These are phyloP conservation scores for Bettongia penicillata DNA, from an alignment of 2,113 vertebrate genomes.

Conservation along the genomic window DNA sequence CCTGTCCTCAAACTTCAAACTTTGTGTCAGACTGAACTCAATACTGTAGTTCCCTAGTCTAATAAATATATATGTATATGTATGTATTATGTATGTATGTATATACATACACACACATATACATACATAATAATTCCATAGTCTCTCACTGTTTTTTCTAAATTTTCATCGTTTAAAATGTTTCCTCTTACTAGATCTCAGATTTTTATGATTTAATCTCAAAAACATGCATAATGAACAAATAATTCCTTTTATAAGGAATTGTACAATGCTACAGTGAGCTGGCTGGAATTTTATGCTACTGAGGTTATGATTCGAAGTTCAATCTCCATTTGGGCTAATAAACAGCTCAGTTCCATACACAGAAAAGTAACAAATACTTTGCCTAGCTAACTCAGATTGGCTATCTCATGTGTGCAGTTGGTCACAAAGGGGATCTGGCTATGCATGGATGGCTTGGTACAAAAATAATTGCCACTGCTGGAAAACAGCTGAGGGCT, in stretches of 20 bases:
- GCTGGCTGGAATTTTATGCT: conserved; percentile 11
- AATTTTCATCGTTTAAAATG: conserved; percentile 39
- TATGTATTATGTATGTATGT: too few relatives aligned
- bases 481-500: neutral
- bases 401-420: conserved; percentile 4
- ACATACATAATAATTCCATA: too few relatives aligned
- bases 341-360: conserved; percentile 31
- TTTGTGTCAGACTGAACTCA: conserved; percentile 2
- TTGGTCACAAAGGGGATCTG: neutral
- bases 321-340: conserved; percentile 13
- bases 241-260: conserved; percentile 55
- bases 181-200: conserved; percentile 47
- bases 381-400: neutral
- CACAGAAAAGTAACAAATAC: conserved; percentile 33
- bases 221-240: conserved; percentile 56
- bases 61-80: neutral
- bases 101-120: too few relatives aligned
- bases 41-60: conserved; percentile 36
- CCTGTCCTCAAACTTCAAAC: conserved; percentile 11
- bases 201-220: conserved; percentile 64
- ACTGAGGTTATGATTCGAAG: neutral
- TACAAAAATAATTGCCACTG: conserved; percentile 10
- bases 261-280: conserved; percentile 31
- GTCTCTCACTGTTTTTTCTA: conserved; percentile 31
- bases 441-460: neutral